phyloP scores from a whole-genome alignment of 2,888 invertebrate genomes.

The Drosophila ezoana region DNA sequence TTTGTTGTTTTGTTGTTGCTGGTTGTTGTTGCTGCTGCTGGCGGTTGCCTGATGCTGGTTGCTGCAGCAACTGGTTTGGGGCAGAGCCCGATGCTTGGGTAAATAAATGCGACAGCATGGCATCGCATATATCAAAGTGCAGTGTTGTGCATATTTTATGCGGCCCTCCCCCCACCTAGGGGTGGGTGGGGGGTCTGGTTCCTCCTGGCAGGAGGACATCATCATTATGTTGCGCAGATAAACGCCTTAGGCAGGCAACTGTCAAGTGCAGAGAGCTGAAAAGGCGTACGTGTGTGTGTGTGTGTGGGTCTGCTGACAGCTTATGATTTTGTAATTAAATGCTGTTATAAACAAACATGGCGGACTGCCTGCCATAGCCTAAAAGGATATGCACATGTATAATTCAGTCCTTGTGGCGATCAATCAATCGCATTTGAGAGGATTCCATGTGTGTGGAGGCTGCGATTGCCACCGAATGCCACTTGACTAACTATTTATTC shows the following conservation, averaged over 20 bases:
- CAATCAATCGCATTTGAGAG: constrained; percentile 62
- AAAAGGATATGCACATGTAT: constrained; percentile 19
- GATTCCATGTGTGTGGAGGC: background rate
- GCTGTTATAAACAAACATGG: constrained; percentile 64
- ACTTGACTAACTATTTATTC: constrained; percentile 47
- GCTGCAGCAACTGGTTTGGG: background rate
- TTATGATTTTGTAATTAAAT: constrained; percentile 79
- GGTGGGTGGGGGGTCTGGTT: constrained; percentile 8
- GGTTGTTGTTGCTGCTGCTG: constrained; percentile 5
- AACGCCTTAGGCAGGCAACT: constrained; percentile 73
- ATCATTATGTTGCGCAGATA: constrained; percentile 76
- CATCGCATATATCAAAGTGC: constrained; percentile 59
- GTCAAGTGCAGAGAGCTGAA: constrained; percentile 66
- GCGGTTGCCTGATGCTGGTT: constrained; percentile 15
- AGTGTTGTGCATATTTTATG: constrained; percentile 75
- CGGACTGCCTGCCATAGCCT: constrained; percentile 9
- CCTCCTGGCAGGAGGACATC: constrained; percentile 36
- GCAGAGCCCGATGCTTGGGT: constrained; percentile 41
- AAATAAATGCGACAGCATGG: constrained; percentile 76
- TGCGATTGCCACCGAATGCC: constrained; percentile 16
- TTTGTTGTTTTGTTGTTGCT: constrained; percentile 9
- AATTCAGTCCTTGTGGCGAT: constrained; percentile 50
- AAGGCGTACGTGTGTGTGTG: constrained; percentile 40
- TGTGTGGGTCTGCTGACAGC: constrained; percentile 60
- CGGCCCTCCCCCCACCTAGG: constrained; percentile 21